Evolutionary conservation across 2,888 invertebrate genomes (phyloP).

Genomic region (Tolmerus cingulatus): DNA sequence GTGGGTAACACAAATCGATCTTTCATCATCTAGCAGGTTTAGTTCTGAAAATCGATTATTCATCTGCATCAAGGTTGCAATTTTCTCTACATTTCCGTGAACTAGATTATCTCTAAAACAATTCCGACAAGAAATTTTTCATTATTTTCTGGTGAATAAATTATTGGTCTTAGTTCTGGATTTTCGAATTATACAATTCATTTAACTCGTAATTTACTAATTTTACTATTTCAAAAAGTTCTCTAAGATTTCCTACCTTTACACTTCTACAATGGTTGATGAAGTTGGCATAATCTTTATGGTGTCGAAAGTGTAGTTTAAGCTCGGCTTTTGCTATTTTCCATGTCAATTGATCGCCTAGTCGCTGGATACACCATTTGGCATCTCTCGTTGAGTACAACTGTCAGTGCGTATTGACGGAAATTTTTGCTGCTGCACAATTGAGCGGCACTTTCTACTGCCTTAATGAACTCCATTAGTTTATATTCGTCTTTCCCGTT

Average conservation of each 20-base stretch:
- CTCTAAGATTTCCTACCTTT: no score
- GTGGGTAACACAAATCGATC: no score
- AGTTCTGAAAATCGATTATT: no score
- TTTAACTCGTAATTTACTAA: no score
- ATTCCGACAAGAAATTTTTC: no score
- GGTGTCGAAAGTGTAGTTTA: not conserved
- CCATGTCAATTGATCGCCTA: not conserved
- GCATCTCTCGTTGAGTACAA: not conserved
- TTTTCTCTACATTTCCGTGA: not conserved
- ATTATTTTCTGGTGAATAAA: no score
- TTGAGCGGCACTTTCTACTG: no score
- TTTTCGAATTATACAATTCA: no score
- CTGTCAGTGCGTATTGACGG: not conserved
- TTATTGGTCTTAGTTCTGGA: no score
- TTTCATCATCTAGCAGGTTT: no score
- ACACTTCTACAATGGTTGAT: no score
- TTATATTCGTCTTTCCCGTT: not conserved
- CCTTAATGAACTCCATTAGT: not conserved
- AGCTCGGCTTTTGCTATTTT: not conserved
- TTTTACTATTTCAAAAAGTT: no score
- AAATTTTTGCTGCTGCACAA: not conserved
- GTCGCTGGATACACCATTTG: not conserved
- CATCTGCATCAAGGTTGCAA: not conserved
- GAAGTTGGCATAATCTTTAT: not conserved
- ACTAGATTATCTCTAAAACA: not conserved